phyloP scores from a whole-genome alignment of 2,888 invertebrate genomes.

The Salticus scenicus region DNA sequence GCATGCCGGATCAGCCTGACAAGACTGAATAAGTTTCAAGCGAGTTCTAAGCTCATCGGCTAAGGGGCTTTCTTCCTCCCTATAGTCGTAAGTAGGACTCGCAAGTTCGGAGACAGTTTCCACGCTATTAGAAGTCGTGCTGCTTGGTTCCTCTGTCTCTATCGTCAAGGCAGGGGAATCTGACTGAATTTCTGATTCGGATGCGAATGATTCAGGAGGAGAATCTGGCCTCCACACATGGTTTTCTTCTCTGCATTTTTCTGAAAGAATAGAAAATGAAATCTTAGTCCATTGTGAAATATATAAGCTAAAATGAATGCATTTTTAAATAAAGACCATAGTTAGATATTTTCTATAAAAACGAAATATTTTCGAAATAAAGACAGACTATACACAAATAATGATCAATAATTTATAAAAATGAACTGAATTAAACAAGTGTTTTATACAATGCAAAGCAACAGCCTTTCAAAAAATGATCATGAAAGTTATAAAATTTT shows the following conservation, averaged over 20 bases:
- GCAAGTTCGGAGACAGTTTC: constrained; percentile 62
- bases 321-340: too few relatives aligned
- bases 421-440: too few relatives aligned
- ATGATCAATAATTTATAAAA: too few relatives aligned
- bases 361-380: too few relatives aligned
- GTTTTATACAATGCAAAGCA: too few relatives aligned
- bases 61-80: constrained; percentile 51
- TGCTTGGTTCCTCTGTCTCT: constrained; percentile 56
- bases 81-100: constrained; percentile 47
- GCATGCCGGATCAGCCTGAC: constrained; percentile 20
- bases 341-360: too few relatives aligned
- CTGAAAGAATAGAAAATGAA: constrained; percentile 22
- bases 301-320: too few relatives aligned
- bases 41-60: constrained; percentile 55
- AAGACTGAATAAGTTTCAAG: constrained; percentile 41
- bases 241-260: constrained; percentile 38
- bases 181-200: constrained; percentile 46
- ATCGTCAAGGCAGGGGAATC: constrained; percentile 61
- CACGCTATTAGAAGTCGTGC: constrained; percentile 47
- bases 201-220: constrained; percentile 56
- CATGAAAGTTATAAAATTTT: too few relatives aligned
- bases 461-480: too few relatives aligned
- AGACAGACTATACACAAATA: background rate
- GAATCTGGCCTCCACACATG: constrained; percentile 62
- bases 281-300: too few relatives aligned